These are phyloP conservation scores for Matsumyia berberina DNA, from an alignment of 2,888 invertebrate genomes.

Conservation along the genomic window DNA sequence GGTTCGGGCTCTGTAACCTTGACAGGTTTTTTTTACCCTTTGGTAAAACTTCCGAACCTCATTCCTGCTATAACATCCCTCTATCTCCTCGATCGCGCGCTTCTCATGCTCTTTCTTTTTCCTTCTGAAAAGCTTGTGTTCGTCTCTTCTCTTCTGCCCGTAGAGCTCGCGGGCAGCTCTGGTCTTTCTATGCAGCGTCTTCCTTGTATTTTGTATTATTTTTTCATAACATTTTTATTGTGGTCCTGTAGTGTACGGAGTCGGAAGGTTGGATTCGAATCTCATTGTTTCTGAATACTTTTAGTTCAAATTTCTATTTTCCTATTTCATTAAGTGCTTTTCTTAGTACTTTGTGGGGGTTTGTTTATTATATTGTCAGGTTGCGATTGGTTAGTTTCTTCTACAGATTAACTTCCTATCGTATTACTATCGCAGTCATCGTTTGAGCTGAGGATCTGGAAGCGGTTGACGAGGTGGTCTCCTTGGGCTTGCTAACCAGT, in stretches of 20 bases:
- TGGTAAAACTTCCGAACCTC: too few species aligned
- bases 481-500: background rate
- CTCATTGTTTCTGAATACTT: slow-evolving; percentile 3
- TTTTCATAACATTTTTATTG: background rate
- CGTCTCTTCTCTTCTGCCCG: too few species aligned
- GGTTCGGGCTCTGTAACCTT: too few species aligned
- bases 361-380: background rate
- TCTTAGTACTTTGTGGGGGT: background rate
- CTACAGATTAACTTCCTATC: background rate
- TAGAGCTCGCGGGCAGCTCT: too few species aligned
- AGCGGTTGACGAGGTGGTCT: background rate
- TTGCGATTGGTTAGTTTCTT: background rate
- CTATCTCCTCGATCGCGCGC: too few species aligned
- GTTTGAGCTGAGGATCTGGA: background rate
- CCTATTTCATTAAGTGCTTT: background rate
- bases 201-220: background rate
- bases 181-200: too few species aligned
- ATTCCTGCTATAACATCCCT: too few species aligned
- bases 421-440: background rate
- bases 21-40: too few species aligned
- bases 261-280: background rate
- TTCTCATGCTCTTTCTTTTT: too few species aligned
- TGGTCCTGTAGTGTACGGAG: background rate
- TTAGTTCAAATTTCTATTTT: background rate
- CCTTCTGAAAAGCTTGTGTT: too few species aligned